Conservation (phyloP, 2,113 vertebrate species). For the Psittacula cyanocephala region DNA sequence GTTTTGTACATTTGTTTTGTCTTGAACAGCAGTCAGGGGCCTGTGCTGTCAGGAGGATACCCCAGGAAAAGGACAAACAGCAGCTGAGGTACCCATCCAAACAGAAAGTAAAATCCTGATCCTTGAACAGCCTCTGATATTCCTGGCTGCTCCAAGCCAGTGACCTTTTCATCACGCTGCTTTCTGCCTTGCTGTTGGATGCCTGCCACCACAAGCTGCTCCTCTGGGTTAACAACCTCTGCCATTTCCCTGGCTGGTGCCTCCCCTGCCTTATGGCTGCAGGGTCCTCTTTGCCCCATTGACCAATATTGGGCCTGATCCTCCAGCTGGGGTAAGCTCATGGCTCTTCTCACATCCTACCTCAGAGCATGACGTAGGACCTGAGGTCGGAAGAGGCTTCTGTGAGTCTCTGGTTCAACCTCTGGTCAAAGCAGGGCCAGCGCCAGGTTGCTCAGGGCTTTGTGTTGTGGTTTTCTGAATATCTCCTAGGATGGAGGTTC, state of each 20-base stretch:
- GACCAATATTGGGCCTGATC: background rate
- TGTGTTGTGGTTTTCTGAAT: background rate
- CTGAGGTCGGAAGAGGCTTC: background rate
- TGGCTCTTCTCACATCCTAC: background rate
- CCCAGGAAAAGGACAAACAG: background rate
- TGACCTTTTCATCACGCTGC: background rate
- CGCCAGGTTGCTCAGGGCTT: background rate
- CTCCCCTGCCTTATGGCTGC: background rate
- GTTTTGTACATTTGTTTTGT: background rate
- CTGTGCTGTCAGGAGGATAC: background rate
- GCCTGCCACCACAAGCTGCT: background rate
- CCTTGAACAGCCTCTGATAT: background rate
- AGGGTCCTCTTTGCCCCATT: background rate
- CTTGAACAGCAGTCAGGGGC: background rate
- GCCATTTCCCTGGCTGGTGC: background rate
- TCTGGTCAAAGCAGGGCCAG: background rate
- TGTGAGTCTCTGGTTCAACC: background rate
- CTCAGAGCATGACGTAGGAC: background rate
- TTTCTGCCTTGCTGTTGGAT: background rate
- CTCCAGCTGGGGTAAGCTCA: background rate
- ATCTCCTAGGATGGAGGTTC: background rate
- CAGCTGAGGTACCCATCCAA: background rate
- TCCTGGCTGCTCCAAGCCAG: background rate
- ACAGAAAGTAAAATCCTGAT: background rate
- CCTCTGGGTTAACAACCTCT: background rate